A percentile compares a stretch with the other conserved stretches of the same genome.
phyloP scores from a whole-genome alignment of 2,888 invertebrate genomes.

The Epirrita christyi region DNA sequence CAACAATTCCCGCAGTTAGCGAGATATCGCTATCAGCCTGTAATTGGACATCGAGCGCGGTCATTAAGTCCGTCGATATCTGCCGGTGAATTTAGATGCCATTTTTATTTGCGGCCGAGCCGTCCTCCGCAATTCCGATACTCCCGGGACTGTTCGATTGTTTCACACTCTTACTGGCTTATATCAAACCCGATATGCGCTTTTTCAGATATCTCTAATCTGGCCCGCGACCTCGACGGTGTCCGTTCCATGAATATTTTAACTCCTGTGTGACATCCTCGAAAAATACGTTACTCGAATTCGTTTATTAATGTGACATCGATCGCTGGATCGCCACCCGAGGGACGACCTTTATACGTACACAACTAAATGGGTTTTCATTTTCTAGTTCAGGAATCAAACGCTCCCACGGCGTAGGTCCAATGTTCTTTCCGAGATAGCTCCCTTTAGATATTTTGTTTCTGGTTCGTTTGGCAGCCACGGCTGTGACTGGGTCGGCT shows the following conservation, averaged over 20 bases:
- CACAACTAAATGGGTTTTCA: constrained; percentile 74
- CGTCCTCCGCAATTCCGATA: constrained; percentile 44
- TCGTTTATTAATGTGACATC: constrained; percentile 77
- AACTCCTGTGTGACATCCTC: constrained; percentile 67
- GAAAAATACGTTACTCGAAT: constrained; percentile 67
- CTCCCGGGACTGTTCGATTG: constrained; percentile 49
- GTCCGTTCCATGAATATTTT: constrained; percentile 77
- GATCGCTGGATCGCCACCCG: constrained; percentile 55
- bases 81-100: constrained; percentile 56
- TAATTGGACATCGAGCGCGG: constrained; percentile 57
- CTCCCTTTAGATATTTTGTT: constrained; percentile 60
- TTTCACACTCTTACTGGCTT: constrained; percentile 51
- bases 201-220: constrained; percentile 72
- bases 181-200: constrained; percentile 53
- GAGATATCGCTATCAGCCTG: constrained; percentile 45
- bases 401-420: constrained; percentile 61
- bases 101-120: constrained; percentile 57
- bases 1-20: constrained; percentile 49
- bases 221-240: constrained; percentile 57
- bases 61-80: constrained; percentile 54
- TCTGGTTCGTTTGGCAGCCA: constrained; percentile 56
- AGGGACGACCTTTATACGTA: constrained; percentile 57
- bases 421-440: constrained; percentile 57
- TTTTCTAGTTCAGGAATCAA: constrained; percentile 81
- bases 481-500: constrained; percentile 30